phyloP scores from a whole-genome alignment of 2,888 invertebrate species.

The Himalopsyche kuldschensis region DNA sequence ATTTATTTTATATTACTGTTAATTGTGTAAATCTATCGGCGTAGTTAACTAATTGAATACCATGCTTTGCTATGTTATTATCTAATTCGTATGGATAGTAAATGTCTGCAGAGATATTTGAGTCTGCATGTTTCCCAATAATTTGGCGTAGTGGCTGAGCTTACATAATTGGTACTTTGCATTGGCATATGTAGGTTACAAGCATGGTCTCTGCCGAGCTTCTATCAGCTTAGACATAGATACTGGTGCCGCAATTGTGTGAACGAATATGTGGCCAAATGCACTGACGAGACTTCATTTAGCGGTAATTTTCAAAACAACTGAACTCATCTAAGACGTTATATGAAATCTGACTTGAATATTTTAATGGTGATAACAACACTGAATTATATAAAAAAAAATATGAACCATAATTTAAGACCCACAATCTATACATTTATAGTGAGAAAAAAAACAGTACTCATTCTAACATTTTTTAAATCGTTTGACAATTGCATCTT shows the following conservation, averaged over 20 bases:
- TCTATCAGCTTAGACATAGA: not conserved
- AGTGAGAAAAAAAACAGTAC: too few species aligned
- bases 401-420: too few species aligned
- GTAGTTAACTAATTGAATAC: too few species aligned
- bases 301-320: not conserved
- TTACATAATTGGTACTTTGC: not conserved
- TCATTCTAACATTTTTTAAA: too few species aligned
- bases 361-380: too few species aligned
- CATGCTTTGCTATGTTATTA: not conserved
- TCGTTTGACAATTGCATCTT: too few species aligned
- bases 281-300: not conserved
- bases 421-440: too few species aligned
- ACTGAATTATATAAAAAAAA: too few species aligned
- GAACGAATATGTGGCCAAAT: not conserved
- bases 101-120: not conserved
- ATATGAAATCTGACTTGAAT: too few species aligned
- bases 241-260: not conserved
- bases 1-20: too few species aligned
- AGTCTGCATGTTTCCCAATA: not conserved
- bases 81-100: not conserved
- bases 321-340: too few species aligned
- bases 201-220: not conserved
- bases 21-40: too few species aligned
- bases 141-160: not conserved
- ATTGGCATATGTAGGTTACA: not conserved